Conservation (phyloP, 2,888 invertebrate genomes). For the Napeogenes inachia region DNA sequence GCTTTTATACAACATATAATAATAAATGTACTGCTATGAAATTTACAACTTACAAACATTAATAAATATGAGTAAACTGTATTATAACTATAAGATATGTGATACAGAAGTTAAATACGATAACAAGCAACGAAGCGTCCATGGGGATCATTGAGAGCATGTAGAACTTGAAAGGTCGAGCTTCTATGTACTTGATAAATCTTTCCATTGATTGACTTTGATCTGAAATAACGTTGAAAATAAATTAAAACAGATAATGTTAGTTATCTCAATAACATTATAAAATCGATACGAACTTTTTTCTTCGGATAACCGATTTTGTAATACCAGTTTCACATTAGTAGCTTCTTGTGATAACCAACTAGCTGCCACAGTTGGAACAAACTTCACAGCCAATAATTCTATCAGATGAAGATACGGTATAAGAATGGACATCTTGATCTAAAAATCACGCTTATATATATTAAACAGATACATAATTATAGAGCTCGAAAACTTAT, state of each 20-base stretch:
- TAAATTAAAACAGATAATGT: too few species aligned
- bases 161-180: conserved; percentile 21
- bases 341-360: conserved; percentile 9
- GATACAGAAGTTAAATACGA: conserved; percentile 16
- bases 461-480: conserved; percentile 6
- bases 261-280: neutral
- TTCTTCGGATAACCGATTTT: conserved; percentile 17
- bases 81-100: conserved; percentile 26
- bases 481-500: neutral
- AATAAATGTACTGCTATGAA: too few species aligned
- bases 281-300: conserved; percentile 7
- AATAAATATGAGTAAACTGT: conserved; percentile 22
- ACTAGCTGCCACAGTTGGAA: conserved; percentile 13
- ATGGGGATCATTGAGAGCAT: conserved; percentile 21
- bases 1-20: too few species aligned
- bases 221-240: conserved; percentile 6
- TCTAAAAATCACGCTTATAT: neutral
- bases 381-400: conserved; percentile 8
- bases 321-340: conserved; percentile 14
- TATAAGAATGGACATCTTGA: neutral
- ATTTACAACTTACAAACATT: neutral
- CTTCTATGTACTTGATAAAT: conserved; percentile 20
- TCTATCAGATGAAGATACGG: conserved; percentile 1
- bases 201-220: conserved; percentile 8
- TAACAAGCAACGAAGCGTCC: conserved; percentile 17